Evolutionary conservation across 1,140 invertebrate species (phyloP), one percentile per base, ranked within the genome.

Genomic region (Tachypleus tridentatus): DNA sequence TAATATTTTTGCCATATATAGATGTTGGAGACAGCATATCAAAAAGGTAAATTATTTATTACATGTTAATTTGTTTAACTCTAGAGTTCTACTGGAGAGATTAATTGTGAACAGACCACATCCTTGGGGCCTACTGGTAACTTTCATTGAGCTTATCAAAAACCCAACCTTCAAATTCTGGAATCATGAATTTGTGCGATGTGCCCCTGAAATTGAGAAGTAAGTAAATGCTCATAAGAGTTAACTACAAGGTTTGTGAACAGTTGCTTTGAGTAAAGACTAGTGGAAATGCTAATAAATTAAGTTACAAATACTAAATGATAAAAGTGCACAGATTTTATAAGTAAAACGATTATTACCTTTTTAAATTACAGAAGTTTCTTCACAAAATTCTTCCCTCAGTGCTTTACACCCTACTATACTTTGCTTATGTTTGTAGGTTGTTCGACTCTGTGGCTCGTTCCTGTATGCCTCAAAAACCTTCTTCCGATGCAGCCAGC

Each of bases 151-250:
- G 79, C 82, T 99, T 11, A 98, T 99, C 72, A 98, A 98, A 66
- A 99, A 99, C 80, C 92, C 91, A 8, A 87, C 86, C n/a, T 99
- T 97, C 80, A 97, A 97, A 77, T 99, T 99, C 78, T 99, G 96
- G 96, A 86, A 87, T 62, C 95, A 99, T 75, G 95, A 99, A 70
- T 99, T 99, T 81, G 96, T 99, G 0, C 91, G 95, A 75, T 99
- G 96, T 80, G 95, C 96, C 49, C 94, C 95, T 6, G 97, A 99
- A 80, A 97, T 98, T 75, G 93, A 97, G 80, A 98, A 97, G 89
- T 93, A 79, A 83, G 84, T 82, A 56, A 48, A 11, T 63, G 49
- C n/a, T 29, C 48, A n/a, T 51, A 11, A 57, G 62, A 47, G 61
- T 48, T 52, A 50, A 48, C 49, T 11, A 11, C 60, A 57, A 65